A percentile compares a stretch with the other conserved stretches of the same genome.
These are phyloP conservation scores for Oreochromis mossambicus DNA, from an alignment of 2,797 vertebrate genomes.

Conservation along the genomic window DNA sequence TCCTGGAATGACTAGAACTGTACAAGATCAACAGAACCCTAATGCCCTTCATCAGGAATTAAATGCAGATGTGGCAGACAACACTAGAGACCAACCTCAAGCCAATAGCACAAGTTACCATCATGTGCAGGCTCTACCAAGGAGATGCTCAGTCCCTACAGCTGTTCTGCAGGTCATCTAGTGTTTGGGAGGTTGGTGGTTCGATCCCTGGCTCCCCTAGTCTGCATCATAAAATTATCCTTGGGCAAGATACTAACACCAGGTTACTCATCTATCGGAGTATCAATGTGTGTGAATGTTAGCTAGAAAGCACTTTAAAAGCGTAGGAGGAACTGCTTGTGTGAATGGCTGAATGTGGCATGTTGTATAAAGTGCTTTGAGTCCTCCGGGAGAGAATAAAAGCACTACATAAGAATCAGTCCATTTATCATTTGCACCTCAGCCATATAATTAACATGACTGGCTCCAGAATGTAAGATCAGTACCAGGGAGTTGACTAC, in stretches of 20 bases:
- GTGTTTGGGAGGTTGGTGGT: background rate
- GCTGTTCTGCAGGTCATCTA: background rate
- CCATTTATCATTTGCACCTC: background rate
- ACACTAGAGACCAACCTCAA: background rate
- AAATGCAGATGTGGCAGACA: background rate
- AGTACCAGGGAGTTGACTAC: background rate
- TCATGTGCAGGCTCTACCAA: background rate
- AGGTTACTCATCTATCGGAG: background rate
- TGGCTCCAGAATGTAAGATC: background rate
- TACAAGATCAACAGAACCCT: background rate
- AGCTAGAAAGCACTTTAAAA: background rate
- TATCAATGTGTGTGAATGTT: background rate
- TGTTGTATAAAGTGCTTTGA: no score
- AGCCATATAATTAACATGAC: background rate
- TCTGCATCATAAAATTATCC: background rate
- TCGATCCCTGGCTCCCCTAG: accelerated
- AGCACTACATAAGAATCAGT: accelerated
- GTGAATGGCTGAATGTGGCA: background rate
- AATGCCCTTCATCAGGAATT: background rate
- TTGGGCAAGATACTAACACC: accelerated
- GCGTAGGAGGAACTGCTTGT: background rate
- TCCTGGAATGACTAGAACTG: accelerated
- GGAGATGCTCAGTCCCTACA: background rate
- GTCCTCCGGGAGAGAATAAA: background rate
- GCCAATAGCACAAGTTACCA: background rate